These are phyloP conservation scores for Eulithis prunata DNA, from an alignment of 2,888 invertebrate species.

Conservation along the genomic window DNA sequence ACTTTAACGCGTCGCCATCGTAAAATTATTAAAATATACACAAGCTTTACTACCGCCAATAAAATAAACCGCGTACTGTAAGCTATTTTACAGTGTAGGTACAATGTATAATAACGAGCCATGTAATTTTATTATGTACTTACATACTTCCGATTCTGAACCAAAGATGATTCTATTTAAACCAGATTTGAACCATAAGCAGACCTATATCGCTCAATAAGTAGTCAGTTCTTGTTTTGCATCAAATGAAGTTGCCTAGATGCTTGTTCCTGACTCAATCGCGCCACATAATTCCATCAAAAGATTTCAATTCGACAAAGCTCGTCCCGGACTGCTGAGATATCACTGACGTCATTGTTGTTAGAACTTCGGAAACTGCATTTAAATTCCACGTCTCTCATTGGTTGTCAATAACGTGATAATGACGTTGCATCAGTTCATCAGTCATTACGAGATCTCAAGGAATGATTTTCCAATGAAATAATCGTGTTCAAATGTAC, in stretches of 20 bases:
- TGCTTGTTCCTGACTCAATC: too few species aligned
- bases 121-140: conserved; percentile 50
- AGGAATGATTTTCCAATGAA: too few species aligned
- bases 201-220: too few species aligned
- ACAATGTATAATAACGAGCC: conserved; percentile 62
- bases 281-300: not conserved
- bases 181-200: too few species aligned
- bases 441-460: conserved; percentile 4
- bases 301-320: not conserved
- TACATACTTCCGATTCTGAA: conserved; percentile 22
- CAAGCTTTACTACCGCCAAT: conserved; percentile 48
- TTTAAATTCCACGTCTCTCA: conserved; percentile 21
- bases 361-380: conserved; percentile 6
- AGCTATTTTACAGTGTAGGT: conserved; percentile 54
- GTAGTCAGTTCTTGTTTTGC: too few species aligned
- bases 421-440: conserved; percentile 10
- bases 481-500: too few species aligned
- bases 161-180: not conserved
- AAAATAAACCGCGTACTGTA: conserved; percentile 58
- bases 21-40: conserved; percentile 46
- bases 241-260: too few species aligned
- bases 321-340: not conserved
- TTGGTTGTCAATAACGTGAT: conserved; percentile 8
- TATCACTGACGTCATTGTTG: not conserved
- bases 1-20: conserved; percentile 32